Evolutionary conservation across 2,797 vertebrate species (phyloP).

Genomic region (Hozukius guyotensis): DNA sequence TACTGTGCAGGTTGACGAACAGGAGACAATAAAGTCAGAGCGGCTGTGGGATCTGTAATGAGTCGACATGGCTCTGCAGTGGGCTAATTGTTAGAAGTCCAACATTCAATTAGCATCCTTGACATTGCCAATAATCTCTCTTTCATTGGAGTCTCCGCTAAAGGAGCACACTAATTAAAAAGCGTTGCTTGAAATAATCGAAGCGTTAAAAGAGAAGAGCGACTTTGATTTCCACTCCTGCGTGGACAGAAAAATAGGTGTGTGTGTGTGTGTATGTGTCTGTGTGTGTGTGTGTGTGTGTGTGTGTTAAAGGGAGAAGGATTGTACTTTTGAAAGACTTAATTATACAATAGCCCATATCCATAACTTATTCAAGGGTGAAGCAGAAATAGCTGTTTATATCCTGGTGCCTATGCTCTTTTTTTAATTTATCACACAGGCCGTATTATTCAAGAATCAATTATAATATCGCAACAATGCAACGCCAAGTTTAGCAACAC

Average conservation of each 20-base stretch:
- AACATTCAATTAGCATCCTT: slow-evolving; percentile 88
- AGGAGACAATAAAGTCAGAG: slow-evolving; percentile 59
- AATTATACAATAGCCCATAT: slow-evolving; percentile 38
- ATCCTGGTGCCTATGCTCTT: neutral
- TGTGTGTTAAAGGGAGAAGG: slow-evolving; percentile 1
- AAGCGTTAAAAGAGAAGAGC: slow-evolving; percentile 78
- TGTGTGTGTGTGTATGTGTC: slow-evolving; percentile 21
- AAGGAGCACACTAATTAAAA: slow-evolving; percentile 82
- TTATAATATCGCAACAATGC: neutral
- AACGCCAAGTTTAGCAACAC: slow-evolving; percentile 13
- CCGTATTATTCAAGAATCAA: neutral
- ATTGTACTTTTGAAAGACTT: slow-evolving; percentile 34
- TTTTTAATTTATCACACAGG: neutral
- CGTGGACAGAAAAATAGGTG: slow-evolving; percentile 56
- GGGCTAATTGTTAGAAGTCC: slow-evolving; percentile 83
- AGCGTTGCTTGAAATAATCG: slow-evolving; percentile 82
- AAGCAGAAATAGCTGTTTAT: slow-evolving; percentile 21
- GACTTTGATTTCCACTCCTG: slow-evolving; percentile 73
- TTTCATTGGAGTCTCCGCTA: slow-evolving; percentile 79
- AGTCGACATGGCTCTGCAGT: slow-evolving; percentile 76
- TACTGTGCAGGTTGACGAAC: slow-evolving; percentile 39
- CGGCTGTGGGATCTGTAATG: slow-evolving; percentile 75
- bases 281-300: slow-evolving; percentile 16
- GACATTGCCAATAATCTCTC: slow-evolving; percentile 86
- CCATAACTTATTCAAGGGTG: slow-evolving; percentile 56